phyloP scores from a whole-genome alignment of 2,113 vertebrate genomes.

The Pelvicachromis taeniatus region DNA sequence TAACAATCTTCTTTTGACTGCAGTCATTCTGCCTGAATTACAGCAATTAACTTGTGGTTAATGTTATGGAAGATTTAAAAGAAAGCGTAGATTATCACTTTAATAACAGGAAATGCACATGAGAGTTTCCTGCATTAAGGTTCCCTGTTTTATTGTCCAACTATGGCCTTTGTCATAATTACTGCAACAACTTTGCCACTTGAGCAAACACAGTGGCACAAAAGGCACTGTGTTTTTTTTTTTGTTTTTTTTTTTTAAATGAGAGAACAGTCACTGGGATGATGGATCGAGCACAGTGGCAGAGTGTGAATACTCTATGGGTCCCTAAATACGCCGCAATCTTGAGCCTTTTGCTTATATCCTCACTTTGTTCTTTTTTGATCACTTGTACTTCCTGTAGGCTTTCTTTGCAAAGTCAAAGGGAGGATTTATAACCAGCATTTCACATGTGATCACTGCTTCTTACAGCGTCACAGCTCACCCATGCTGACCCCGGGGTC shows the following conservation, averaged over 20 bases:
- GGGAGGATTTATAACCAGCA: background rate
- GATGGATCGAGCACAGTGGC: background rate
- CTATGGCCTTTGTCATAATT: background rate
- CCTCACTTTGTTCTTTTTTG: background rate
- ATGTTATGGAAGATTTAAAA: background rate
- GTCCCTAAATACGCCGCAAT: background rate
- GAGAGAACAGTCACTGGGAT: background rate
- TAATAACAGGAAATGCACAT: background rate
- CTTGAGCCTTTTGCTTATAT: background rate
- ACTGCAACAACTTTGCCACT: background rate
- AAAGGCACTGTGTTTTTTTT: background rate
- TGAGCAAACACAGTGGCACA: background rate
- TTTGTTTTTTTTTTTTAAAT: rapidly evolving
- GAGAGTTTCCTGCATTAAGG: background rate
- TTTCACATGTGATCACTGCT: background rate
- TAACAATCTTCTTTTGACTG: background rate
- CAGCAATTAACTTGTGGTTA: background rate
- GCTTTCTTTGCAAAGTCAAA: background rate
- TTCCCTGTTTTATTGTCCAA: background rate
- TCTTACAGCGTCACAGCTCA: background rate
- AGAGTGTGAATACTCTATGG: background rate
- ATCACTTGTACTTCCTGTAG: background rate
- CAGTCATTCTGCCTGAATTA: background rate
- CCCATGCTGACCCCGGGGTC: background rate
- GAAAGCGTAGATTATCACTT: background rate